These are phyloP conservation scores for Chymomyza costata DNA, from an alignment of 1,140 invertebrate species.

Conservation along the genomic window DNA sequence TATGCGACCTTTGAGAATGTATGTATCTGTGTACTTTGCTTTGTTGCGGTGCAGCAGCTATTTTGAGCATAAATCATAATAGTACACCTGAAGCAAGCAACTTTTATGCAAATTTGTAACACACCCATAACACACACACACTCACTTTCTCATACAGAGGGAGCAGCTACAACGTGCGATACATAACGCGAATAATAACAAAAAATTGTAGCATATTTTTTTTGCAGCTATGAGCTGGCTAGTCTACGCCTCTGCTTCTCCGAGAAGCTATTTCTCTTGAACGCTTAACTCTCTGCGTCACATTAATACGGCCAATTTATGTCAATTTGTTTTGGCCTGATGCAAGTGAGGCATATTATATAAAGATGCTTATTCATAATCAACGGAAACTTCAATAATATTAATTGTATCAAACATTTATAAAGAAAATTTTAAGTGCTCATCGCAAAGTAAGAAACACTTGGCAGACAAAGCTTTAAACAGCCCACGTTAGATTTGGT, in stretches of 20 bases:
- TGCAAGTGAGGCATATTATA: too few relatives aligned
- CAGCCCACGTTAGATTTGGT: too few relatives aligned
- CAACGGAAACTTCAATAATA: too few relatives aligned
- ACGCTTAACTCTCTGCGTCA: slow-evolving; percentile 9
- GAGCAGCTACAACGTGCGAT: not conserved
- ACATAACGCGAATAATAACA: not conserved
- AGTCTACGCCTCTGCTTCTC: too few relatives aligned
- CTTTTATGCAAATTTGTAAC: slow-evolving; percentile 1
- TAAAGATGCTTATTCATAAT: too few relatives aligned
- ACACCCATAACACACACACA: too few relatives aligned
- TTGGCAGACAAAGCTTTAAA: too few relatives aligned
- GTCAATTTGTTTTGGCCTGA: slow-evolving; percentile 28
- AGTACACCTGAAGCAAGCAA: not conserved
- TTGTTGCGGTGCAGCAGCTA: slow-evolving; percentile 1
- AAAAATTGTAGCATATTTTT: slow-evolving; percentile 35
- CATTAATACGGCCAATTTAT: slow-evolving; percentile 55
- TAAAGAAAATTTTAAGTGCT: too few relatives aligned
- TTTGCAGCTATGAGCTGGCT: too few relatives aligned
- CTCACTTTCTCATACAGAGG: too few relatives aligned
- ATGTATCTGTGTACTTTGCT: not conserved
- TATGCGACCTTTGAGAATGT: not conserved
- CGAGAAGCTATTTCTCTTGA: not conserved
- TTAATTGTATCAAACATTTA: too few relatives aligned
- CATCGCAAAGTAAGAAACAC: too few relatives aligned
- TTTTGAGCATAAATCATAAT: not conserved